Conservation (phyloP, 1,140 invertebrate species). For the Drosophila orosa region DNA sequence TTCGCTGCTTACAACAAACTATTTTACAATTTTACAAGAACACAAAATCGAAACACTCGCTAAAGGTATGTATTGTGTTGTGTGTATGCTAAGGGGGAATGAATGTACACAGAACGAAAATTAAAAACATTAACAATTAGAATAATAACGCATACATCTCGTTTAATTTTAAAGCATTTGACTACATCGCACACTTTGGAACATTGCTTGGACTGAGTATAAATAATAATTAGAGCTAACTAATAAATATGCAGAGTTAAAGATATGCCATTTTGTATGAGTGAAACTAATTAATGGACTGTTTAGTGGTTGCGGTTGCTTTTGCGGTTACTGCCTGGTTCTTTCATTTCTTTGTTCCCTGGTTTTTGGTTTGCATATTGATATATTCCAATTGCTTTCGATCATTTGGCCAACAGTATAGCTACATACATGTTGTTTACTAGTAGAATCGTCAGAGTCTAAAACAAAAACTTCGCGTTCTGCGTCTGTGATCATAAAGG, state of each 20-base stretch:
- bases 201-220: constrained; percentile 61
- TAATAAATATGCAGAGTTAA: constrained; percentile 67
- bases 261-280: constrained; percentile 63
- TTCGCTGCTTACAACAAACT: constrained; percentile 82
- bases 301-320: constrained; percentile 45
- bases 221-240: constrained; percentile 76
- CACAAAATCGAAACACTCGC: constrained; percentile 48
- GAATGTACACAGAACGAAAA: constrained; percentile 50
- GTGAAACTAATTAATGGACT: constrained; percentile 61
- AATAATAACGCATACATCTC: constrained; percentile 44
- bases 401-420: constrained; percentile 50
- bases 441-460: constrained; percentile 78
- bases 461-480: constrained; percentile 48
- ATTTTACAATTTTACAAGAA: constrained; percentile 81
- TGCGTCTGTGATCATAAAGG: constrained; percentile 50
- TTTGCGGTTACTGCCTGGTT: constrained; percentile 18
- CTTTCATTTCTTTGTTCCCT: constrained; percentile 62
- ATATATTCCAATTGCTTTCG: constrained; percentile 43
- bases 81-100: constrained; percentile 75
- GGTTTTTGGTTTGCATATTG: constrained; percentile 51
- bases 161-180: constrained; percentile 48
- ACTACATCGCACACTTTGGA: constrained; percentile 63
- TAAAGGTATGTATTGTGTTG: constrained; percentile 50
- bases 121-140: constrained; percentile 42
- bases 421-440: constrained; percentile 46